Conservation (phyloP, 2,113 vertebrate genomes). For the Myotis yumanensis region DNA sequence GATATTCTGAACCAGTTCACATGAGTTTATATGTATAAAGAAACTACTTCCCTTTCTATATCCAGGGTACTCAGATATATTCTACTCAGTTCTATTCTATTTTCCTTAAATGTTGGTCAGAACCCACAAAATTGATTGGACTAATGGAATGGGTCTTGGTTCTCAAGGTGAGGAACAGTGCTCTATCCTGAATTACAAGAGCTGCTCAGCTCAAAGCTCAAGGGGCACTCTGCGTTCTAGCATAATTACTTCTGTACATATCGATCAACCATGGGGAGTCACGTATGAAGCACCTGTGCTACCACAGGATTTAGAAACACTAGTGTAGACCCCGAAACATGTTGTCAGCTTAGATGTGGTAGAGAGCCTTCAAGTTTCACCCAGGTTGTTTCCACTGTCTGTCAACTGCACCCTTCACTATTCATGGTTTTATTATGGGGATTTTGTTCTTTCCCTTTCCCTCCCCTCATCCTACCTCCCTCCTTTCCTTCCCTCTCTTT, state of each 20-base stretch:
- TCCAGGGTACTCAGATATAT: not conserved
- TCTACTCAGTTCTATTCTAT: not conserved
- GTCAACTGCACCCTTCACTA: not conserved
- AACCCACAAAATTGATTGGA: not conserved
- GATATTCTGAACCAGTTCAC: not conserved
- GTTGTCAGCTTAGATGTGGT: not conserved
- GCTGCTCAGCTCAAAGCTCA: not conserved
- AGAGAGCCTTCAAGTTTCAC: not conserved
- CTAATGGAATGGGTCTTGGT: not conserved
- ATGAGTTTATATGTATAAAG: not conserved
- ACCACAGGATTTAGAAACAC: not conserved
- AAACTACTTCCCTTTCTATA: not conserved
- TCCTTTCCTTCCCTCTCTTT: too few species aligned
- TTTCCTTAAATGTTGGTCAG: not conserved
- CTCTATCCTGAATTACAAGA: not conserved
- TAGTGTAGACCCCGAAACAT: not conserved
- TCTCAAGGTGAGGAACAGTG: not conserved
- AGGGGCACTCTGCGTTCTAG: not conserved
- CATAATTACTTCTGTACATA: not conserved
- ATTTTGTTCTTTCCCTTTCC: not conserved
- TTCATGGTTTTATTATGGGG: not conserved
- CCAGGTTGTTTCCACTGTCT: not conserved
- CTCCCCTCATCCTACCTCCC: not conserved
- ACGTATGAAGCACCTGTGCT: not conserved
- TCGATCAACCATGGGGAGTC: not conserved